These are phyloP conservation scores for Leuciscus idus DNA, from an alignment of 2,113 vertebrate species.

Conservation along the genomic window DNA sequence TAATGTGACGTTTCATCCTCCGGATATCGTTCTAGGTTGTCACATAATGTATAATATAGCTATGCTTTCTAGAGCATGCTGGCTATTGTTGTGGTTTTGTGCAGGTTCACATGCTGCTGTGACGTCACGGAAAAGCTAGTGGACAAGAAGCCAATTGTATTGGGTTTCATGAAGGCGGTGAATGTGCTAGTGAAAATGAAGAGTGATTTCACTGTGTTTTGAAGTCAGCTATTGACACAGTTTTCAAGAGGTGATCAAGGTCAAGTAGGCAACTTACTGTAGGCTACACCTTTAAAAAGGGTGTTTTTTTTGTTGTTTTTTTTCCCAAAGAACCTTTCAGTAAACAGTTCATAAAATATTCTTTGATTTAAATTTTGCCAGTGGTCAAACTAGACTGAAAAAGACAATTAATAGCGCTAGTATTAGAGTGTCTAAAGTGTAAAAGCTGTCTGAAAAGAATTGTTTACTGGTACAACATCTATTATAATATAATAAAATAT, in stretches of 20 bases:
- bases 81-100: not conserved
- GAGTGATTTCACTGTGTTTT: conserved; percentile 4
- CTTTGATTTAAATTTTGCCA: too few relatives aligned
- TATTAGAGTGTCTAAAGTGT: too few relatives aligned
- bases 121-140: conserved; percentile 61
- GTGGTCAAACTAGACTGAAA: not conserved
- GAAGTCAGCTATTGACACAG: not conserved
- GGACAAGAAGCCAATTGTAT: not conserved
- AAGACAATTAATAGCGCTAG: too few relatives aligned
- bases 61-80: conserved; percentile 1
- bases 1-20: not conserved
- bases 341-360: too few relatives aligned
- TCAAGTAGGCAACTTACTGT: not conserved
- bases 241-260: not conserved
- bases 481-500: too few relatives aligned
- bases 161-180: not conserved
- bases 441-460: too few relatives aligned
- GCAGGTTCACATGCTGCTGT: conserved; percentile 46
- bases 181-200: not conserved
- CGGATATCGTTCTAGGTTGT: not conserved
- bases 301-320: too few relatives aligned
- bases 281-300: too few relatives aligned
- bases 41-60: not conserved
- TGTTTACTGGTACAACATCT: too few relatives aligned
- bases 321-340: too few relatives aligned